A percentile compares a stretch with the other conserved stretches of the same genome.
Conservation (phyloP, 2,888 invertebrate genomes). For the Cistogaster globosa region DNA sequence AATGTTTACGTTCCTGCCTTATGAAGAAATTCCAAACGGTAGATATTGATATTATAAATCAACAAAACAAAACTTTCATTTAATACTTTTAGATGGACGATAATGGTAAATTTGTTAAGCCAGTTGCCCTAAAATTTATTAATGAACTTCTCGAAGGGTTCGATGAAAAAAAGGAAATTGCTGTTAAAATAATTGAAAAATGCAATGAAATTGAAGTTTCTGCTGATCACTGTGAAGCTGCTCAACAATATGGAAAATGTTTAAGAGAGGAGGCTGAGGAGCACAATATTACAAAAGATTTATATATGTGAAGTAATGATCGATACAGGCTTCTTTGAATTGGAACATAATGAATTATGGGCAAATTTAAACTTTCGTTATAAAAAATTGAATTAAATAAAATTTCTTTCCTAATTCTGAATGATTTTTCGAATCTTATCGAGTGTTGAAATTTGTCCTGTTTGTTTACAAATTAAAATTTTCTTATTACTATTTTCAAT, state of each 20-base stretch:
- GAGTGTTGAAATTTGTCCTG: too few relatives aligned
- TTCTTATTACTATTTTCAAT: neutral
- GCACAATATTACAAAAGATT: slow-evolving; percentile 68
- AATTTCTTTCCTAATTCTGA: too few relatives aligned
- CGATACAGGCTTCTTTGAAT: slow-evolving; percentile 11
- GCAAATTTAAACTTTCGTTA: too few relatives aligned
- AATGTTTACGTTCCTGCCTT: slow-evolving; percentile 78
- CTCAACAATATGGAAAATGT: slow-evolving; percentile 76
- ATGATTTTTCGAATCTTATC: too few relatives aligned
- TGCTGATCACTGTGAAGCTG: slow-evolving; percentile 78
- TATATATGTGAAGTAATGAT: too few relatives aligned
- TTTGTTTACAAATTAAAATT: neutral
- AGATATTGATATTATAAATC: neutral
- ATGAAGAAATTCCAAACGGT: slow-evolving; percentile 75
- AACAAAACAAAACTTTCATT: neutral
- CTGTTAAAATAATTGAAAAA: slow-evolving; percentile 73
- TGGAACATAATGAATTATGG: neutral
- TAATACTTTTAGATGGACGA: slow-evolving; percentile 69
- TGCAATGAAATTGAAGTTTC: slow-evolving; percentile 74
- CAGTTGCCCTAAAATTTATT: slow-evolving; percentile 72
- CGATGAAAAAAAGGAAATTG: slow-evolving; percentile 73
- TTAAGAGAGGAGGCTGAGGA: slow-evolving; percentile 73
- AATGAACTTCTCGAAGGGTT: slow-evolving; percentile 69
- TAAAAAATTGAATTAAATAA: too few relatives aligned
- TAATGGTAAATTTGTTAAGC: slow-evolving; percentile 76